Conservation (phyloP, 2,888 invertebrate species). For the Gortyna flavago region DNA sequence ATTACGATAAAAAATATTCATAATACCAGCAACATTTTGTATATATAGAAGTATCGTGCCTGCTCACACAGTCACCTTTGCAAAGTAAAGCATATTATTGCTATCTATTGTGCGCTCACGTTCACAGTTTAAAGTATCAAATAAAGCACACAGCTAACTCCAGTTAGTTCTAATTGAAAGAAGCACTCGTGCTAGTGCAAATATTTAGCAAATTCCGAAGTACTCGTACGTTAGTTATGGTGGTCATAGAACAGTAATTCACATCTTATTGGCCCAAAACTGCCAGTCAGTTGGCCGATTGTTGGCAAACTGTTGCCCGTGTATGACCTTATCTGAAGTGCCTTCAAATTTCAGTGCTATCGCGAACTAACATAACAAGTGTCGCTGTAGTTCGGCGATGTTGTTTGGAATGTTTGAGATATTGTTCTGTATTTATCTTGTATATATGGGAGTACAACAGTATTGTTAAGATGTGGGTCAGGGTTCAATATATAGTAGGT, state of each 20-base stretch:
- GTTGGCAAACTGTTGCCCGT: slow-evolving; percentile 24
- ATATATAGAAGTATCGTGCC: neutral
- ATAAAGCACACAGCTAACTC: slow-evolving; percentile 39
- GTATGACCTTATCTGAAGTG: neutral
- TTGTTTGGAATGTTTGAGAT: slow-evolving; percentile 18
- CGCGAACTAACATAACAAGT: slow-evolving; percentile 38
- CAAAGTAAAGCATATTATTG: neutral
- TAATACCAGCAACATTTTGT: neutral
- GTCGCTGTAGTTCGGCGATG: slow-evolving; percentile 24
- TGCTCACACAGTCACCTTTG: neutral
- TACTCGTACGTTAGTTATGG: slow-evolving; percentile 11
- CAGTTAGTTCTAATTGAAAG: slow-evolving; percentile 42
- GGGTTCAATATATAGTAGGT: neutral
- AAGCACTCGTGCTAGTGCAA: slow-evolving; percentile 37
- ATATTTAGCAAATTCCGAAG: slow-evolving; percentile 46
- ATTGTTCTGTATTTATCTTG: neutral
- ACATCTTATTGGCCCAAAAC: neutral
- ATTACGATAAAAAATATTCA: neutral
- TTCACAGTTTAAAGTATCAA: slow-evolving; percentile 39
- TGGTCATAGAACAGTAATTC: neutral
- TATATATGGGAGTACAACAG: neutral
- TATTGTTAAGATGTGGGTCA: neutral
- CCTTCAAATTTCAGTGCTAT: slow-evolving; percentile 35
- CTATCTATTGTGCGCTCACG: slow-evolving; percentile 24
- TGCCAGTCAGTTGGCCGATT: neutral